A percentile compares a stretch with the other conserved stretches of the same genome.
Evolutionary conservation across 2,113 vertebrate genomes (phyloP).

Genomic region (Bos indicus): DNA sequence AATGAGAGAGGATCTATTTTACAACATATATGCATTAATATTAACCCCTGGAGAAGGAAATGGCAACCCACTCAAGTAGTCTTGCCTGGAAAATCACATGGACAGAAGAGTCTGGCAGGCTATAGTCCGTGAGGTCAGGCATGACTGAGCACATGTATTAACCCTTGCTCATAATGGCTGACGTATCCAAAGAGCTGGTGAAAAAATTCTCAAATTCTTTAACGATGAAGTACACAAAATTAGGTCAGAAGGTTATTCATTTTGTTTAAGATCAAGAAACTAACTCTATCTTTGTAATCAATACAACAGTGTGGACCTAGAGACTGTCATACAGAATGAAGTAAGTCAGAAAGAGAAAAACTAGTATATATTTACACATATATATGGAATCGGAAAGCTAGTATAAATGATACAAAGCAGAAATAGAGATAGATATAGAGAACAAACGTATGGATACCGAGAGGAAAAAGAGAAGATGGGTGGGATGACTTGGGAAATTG

Average conservation of each 20-base stretch:
- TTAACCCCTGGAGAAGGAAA: neutral
- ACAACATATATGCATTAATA: conserved; percentile 18
- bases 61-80: neutral
- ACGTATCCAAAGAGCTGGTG: conserved; percentile 5
- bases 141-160: neutral
- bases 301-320: neutral
- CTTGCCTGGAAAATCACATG: neutral
- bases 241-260: conserved; percentile 11
- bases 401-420: neutral
- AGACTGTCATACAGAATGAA: neutral
- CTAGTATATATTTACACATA: neutral
- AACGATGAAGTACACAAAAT: neutral
- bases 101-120: neutral
- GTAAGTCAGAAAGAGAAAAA: neutral
- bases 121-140: neutral
- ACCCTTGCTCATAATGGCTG: neutral
- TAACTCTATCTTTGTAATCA: neutral
- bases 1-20: neutral
- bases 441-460: neutral
- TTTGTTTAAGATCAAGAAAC: conserved; percentile 13
- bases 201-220: conserved; percentile 14
- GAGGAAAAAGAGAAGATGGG: neutral
- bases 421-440: neutral
- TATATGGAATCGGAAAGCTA: neutral
- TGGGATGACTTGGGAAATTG: neutral